Conservation (phyloP, 2,797 vertebrate species). For the Mallotus villosus region DNA sequence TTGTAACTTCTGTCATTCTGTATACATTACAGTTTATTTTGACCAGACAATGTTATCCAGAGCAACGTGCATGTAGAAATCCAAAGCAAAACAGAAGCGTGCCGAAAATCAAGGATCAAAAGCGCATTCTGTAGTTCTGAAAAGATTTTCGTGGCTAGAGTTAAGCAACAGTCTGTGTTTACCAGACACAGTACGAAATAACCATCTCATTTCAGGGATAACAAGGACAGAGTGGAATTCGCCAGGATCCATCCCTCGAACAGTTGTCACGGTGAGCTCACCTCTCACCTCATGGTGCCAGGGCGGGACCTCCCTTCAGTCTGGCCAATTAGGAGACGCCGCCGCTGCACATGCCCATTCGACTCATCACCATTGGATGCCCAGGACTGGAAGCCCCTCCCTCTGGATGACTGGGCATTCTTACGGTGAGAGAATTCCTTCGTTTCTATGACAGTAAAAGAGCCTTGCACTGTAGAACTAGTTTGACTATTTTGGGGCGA, state of each 20-base stretch:
- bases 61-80: no score
- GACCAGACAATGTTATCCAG: no score
- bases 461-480: not conserved
- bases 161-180: no score
- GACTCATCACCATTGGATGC: slow-evolving; percentile 92
- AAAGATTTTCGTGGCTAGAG: no score
- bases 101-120: no score
- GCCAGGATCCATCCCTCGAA: slow-evolving; percentile 89
- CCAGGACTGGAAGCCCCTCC: slow-evolving; percentile 93
- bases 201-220: slow-evolving; percentile 76
- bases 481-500: no score
- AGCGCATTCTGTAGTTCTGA: no score
- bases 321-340: slow-evolving; percentile 87
- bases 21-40: no score
- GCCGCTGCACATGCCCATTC: slow-evolving; percentile 80
- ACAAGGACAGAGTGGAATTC: slow-evolving; percentile 93
- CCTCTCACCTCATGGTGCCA: slow-evolving; percentile 91
- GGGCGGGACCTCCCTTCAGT: slow-evolving; percentile 84
- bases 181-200: no score
- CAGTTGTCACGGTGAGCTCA: slow-evolving; percentile 89
- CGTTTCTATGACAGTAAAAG: not conserved
- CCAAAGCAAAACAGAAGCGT: no score
- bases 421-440: slow-evolving; percentile 78
- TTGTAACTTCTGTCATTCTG: no score
- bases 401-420: slow-evolving; percentile 97